These are phyloP conservation scores for Pseudopleuronectes americanus DNA, from an alignment of 2,797 vertebrate genomes.

Conservation along the genomic window DNA sequence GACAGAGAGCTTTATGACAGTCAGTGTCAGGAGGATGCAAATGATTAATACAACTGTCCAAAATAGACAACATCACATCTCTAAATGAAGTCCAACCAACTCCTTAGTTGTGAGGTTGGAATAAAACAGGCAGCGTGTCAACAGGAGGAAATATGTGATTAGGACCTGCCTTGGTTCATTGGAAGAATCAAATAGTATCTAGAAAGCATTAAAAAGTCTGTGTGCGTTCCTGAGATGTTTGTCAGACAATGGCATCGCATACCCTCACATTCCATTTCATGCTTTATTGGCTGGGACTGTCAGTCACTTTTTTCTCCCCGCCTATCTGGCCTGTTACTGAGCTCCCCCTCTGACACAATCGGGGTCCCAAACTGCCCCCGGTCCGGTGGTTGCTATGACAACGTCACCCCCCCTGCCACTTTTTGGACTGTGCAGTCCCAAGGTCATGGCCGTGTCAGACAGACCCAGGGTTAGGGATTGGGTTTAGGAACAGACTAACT, in stretches of 20 bases:
- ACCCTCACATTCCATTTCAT: constrained; percentile 70
- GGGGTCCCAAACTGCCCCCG: constrained; percentile 52
- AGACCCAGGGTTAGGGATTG: constrained; percentile 9
- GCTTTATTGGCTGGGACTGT: constrained; percentile 70
- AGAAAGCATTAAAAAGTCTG: constrained; percentile 52
- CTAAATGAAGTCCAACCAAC: neutral
- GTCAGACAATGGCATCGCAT: constrained; percentile 63
- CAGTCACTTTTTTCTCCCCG: constrained; percentile 54
- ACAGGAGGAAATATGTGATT: constrained; percentile 37
- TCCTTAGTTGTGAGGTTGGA: neutral
- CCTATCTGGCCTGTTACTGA: constrained; percentile 37
- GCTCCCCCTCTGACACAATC: constrained; percentile 23
- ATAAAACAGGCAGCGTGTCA: constrained; percentile 24
- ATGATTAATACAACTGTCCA: neutral
- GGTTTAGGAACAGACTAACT: constrained; percentile 23
- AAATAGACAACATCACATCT: neutral
- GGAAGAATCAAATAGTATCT: constrained; percentile 42
- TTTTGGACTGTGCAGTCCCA: constrained; percentile 34
- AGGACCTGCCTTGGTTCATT: constrained; percentile 2
- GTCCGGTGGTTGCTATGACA: constrained; percentile 48
- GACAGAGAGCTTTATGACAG: constrained; percentile 23
- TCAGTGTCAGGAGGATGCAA: neutral
- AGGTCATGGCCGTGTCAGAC: constrained; percentile 56
- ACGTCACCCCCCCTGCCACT: constrained; percentile 45
- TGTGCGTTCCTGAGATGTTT: constrained; percentile 73